Evolutionary conservation across 2,113 vertebrate genomes (phyloP).

Genomic region (Laterallus jamaicensis): DNA sequence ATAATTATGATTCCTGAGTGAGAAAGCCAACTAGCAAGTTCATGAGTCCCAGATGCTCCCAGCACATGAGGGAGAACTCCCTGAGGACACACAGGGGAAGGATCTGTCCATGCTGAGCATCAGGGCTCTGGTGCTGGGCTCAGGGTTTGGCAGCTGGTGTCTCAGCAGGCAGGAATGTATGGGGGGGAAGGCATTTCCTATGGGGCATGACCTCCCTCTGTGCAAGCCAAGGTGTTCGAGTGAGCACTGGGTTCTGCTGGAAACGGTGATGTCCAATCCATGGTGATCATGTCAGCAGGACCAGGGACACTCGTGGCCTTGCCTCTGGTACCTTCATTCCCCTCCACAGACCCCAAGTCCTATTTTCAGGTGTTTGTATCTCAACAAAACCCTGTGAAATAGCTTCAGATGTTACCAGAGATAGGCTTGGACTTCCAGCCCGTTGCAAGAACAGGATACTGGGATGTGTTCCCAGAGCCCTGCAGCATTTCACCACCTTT

Average conservation of each 20-base stretch:
- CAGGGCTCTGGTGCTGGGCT: rapidly evolving
- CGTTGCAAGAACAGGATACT: neutral
- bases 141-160: neutral
- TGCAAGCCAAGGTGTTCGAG: neutral
- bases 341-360: rapidly evolving
- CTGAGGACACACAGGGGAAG: rapidly evolving
- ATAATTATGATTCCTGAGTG: neutral
- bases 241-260: neutral
- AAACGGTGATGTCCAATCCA: neutral
- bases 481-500: neutral
- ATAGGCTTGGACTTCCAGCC: neutral
- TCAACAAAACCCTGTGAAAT: neutral
- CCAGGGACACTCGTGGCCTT: neutral
- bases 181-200: neutral
- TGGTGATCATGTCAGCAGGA: neutral
- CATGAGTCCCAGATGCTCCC: neutral
- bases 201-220: neutral
- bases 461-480: rapidly evolving
- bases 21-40: neutral
- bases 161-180: neutral
- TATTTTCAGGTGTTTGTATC: neutral
- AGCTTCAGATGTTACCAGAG: neutral
- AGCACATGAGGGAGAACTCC: neutral
- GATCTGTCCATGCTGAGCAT: rapidly evolving
- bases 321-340: neutral